Base-by-base conservation (phyloP, 2,113 vertebrate genomes). In the Eudyptes chrysolophus region DNA sequence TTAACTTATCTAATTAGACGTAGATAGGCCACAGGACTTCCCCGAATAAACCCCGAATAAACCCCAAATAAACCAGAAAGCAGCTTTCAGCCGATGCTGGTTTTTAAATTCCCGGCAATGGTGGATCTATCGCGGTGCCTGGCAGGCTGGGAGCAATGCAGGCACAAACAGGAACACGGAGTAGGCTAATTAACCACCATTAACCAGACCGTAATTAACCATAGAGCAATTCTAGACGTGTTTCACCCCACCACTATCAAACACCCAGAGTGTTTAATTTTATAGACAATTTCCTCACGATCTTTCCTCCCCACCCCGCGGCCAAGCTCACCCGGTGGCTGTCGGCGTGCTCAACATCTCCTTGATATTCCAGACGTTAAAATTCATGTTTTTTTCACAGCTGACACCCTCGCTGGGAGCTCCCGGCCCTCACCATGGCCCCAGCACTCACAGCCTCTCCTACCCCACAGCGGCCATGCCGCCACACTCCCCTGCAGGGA, bases 331-430 rank as follows among this genome's bases (percentile, higher is more conserved):
- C 99, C 98, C 98, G 1, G 94, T 95, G 93, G 97, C 98, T 68
- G 97, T 94, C 0, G 99, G 98, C 40, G 98, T 98, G 94, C 84
- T 99, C 94, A 99, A 91, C 98, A 99, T 98, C 79, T 99, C 99
- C 97, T 99, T 99, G 87, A 99, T 98, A 94, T 98, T 99, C 98
- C 98, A 99, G 36, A 98, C 16, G 17, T 99, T 99, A 55, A 98
- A 95, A 95, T 98, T 99, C 99, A 99, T 97, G 71, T 0, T 99
- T 94, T 92, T 57, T 7, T 60, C 52, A 71, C 60, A n/a, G 46
- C 89, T 80, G 84, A 9, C 34, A 7, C 27, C 38, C 27, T 16
- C 0, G 0, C 24, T 4, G 8, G 34, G 12, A 58, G 22, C 25
- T 44, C 17, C 14, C 0, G 11, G 2, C 27, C 32, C n/a, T 54